phyloP scores from a whole-genome alignment of 2,113 vertebrate species.

The Xiphophorus hellerii region DNA sequence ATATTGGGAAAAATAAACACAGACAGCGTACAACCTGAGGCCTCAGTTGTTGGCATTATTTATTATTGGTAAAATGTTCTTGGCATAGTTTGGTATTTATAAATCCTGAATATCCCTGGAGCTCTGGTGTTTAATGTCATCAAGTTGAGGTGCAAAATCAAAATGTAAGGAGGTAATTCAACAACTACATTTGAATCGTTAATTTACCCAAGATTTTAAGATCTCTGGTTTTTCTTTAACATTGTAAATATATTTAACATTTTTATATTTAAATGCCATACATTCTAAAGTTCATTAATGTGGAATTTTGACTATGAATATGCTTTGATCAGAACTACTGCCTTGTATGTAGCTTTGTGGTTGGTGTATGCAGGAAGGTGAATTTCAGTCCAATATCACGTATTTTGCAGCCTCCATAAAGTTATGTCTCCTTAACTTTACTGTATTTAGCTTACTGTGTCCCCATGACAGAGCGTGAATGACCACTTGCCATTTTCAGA shows the following conservation, averaged over 20 bases:
- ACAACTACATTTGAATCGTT: background rate
- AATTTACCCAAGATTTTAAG: background rate
- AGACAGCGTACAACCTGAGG: constrained; percentile 4
- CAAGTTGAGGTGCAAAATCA: background rate
- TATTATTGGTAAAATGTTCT: background rate
- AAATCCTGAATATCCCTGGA: background rate
- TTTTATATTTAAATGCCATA: too few relatives aligned
- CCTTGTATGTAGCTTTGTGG: too few relatives aligned
- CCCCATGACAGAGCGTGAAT: too few relatives aligned
- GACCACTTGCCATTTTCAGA: too few relatives aligned
- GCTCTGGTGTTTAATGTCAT: background rate
- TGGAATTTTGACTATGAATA: background rate
- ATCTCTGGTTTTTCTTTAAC: background rate
- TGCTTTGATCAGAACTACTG: background rate
- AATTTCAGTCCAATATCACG: too few relatives aligned
- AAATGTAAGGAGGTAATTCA: background rate
- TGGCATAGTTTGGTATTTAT: background rate
- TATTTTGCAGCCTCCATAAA: too few relatives aligned
- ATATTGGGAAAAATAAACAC: constrained; percentile 28
- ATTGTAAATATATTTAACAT: background rate
- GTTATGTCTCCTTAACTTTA: too few relatives aligned
- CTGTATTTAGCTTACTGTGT: too few relatives aligned
- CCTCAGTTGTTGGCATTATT: constrained; percentile 19
- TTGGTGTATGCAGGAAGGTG: too few relatives aligned
- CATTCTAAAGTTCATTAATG: too few relatives aligned